Base-by-base conservation (phyloP, 2,888 invertebrate genomes). In the Chrysolina americana region DNA sequence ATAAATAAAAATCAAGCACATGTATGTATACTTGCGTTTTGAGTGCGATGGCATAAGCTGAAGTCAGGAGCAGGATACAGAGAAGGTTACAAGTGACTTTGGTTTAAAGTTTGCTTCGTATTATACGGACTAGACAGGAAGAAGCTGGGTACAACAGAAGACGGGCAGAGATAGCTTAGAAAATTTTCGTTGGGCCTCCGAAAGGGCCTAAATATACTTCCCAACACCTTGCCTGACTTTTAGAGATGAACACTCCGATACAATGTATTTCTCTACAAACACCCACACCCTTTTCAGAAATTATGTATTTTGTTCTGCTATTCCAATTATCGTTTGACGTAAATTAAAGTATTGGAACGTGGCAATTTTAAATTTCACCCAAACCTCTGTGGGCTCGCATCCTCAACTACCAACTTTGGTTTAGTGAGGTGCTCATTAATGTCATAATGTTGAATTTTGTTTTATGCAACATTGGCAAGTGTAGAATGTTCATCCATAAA, bases 1-100 rank as follows among this genome's bases (percentile, higher is more conserved):
- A 36, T 36, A 36, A 73, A n/a, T n/a, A n/a, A 77, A 76, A 75
- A 82, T 80, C 78, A 81, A 81, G 80, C 80, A 81, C 68, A 78
- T 77, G 78, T 78, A 78, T 73, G 81, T 82, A 85, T 86, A 86
- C 85, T 86, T 86, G 85, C 85, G 84, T 83, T 85, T 81, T 81
- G 80, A 82, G 83, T 84, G 83, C 81, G 83, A 84, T 82, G 83
- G 82, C 81, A 80, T 79, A 80, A 82, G 81, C 82, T 81, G 81
- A 75, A 73, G 77, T 66, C 47, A 65, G 70, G 75, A 64, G 53
- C 68, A 64, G 65, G 69, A 73, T 66, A 68, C 65, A 74, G 79
- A 77, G 66, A 74, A 69, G 78, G 79, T 77, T 75, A 76, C 70
- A 76, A 79, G n/a, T 76, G 76, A 76, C 83, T 83, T 84, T 84